Conservation (phyloP, 2,888 invertebrate species). For the Dascillus cervinus region DNA sequence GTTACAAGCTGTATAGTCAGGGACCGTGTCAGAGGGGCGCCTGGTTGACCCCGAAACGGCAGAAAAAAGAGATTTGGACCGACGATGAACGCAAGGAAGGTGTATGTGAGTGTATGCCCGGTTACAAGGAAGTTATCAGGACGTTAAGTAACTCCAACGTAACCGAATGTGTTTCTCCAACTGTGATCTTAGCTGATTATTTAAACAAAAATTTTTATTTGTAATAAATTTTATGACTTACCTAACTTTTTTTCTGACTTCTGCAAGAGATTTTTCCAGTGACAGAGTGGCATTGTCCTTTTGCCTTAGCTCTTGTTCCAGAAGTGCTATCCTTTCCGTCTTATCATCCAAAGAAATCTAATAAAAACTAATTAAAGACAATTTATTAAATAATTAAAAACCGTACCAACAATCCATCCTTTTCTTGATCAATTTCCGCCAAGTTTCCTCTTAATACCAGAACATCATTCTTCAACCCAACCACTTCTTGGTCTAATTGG, state of each 20-base stretch:
- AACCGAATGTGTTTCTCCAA: constrained; percentile 53
- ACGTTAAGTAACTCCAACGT: constrained; percentile 31
- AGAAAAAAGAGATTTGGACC: constrained; percentile 30
- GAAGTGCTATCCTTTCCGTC: constrained; percentile 56
- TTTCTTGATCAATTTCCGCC: constrained; percentile 60
- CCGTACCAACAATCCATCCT: constrained; percentile 55
- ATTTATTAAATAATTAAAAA: neutral
- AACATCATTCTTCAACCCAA: constrained; percentile 55
- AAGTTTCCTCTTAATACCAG: constrained; percentile 54
- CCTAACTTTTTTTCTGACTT: constrained; percentile 51
- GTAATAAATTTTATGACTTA: constrained; percentile 25
- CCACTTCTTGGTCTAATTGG: constrained; percentile 53
- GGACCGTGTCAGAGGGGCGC: constrained; percentile 70
- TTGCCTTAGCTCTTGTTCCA: constrained; percentile 58
- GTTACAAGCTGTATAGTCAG: constrained; percentile 67
- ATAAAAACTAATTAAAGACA: constrained; percentile 20
- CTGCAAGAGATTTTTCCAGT: constrained; percentile 49
- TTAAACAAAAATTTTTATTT: constrained; percentile 45
- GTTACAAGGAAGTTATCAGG: constrained; percentile 44
- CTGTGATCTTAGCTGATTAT: constrained; percentile 57
- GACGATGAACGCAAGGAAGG: constrained; percentile 25
- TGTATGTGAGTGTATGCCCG: constrained; percentile 58
- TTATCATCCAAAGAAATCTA: constrained; percentile 64
- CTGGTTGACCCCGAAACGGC: constrained; percentile 56
- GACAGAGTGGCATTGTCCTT: constrained; percentile 50